Conservation (phyloP, 2,888 invertebrate genomes). For the Nematopogon swammerdamellus region DNA sequence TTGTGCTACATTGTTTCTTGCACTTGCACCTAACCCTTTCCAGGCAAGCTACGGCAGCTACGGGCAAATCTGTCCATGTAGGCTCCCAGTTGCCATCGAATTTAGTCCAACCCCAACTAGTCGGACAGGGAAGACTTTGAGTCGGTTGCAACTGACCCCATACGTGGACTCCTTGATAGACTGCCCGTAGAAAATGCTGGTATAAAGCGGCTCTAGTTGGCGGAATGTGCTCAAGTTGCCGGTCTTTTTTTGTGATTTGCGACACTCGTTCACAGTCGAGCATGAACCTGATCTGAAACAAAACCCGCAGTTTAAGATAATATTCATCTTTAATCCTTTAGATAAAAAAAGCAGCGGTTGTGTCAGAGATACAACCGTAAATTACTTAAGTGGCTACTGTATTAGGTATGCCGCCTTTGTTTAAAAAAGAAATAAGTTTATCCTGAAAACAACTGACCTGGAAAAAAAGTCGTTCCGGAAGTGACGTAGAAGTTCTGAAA, state of each 20-base stretch:
- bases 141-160: conserved; percentile 2
- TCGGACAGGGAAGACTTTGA: conserved; percentile 2
- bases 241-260: conserved; percentile 3
- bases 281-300: conserved; percentile 1
- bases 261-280: conserved; percentile 3
- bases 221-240: conserved; percentile 4
- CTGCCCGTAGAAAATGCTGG: conserved; percentile 2
- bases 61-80: conserved; percentile 2
- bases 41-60: conserved; percentile 3
- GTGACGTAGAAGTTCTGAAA: conserved; percentile 1
- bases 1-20: conserved; percentile 3
- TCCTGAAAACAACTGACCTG: background rate
- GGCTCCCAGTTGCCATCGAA: conserved; percentile 1
- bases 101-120: conserved; percentile 3
- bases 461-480: conserved; percentile 1
- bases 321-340: background rate
- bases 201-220: conserved; percentile 3
- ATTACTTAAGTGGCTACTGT: background rate
- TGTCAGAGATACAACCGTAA: too few relatives aligned
- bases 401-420: background rate
- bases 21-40: conserved; percentile 4
- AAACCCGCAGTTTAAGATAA: conserved; percentile 1
- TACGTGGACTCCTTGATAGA: conserved; percentile 1
- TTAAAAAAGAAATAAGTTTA: conserved; percentile 1
- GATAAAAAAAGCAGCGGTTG: too few relatives aligned